phyloP scores from a whole-genome alignment of 2,797 vertebrate species.

The Manis pentadactyla region DNA sequence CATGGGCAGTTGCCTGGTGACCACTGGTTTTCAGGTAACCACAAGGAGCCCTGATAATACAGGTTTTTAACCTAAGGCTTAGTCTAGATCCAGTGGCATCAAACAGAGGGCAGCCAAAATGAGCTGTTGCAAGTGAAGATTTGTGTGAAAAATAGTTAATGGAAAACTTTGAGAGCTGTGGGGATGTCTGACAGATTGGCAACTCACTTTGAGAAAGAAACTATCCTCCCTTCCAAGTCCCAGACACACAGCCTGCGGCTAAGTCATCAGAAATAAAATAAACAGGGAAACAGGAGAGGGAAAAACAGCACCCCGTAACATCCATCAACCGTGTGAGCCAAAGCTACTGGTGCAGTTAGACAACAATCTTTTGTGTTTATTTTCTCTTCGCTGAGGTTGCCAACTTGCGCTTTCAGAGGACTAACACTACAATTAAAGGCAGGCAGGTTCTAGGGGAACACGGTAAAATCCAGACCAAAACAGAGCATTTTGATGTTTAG shows the following conservation, averaged over 20 bases:
- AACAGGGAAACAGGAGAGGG: constrained; percentile 20
- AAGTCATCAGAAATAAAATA: constrained; percentile 76
- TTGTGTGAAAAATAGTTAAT: constrained; percentile 64
- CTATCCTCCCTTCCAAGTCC: constrained; percentile 42
- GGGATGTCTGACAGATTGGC: constrained; percentile 66
- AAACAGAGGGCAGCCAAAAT: neutral
- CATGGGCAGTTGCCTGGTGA: neutral
- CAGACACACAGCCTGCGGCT: constrained; percentile 40
- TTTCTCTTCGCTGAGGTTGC: neutral
- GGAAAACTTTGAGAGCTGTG: constrained; percentile 55
- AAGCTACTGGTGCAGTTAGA: neutral
- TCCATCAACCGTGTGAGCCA: constrained; percentile 44
- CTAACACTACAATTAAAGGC: neutral
- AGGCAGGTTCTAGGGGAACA: neutral
- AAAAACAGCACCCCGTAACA: constrained; percentile 22
- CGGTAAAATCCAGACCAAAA: neutral
- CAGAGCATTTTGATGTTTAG: constrained; percentile 37
- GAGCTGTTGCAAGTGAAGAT: constrained; percentile 26
- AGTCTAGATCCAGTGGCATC: neutral
- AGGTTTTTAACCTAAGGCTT: neutral
- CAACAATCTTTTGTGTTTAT: neutral
- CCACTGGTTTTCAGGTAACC: neutral
- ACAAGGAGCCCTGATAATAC: neutral
- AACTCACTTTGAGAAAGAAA: constrained; percentile 71
- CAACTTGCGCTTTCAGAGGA: neutral